These are phyloP conservation scores for Premnoplex brunnescens DNA, from an alignment of 2,797 vertebrate genomes.

Conservation along the genomic window DNA sequence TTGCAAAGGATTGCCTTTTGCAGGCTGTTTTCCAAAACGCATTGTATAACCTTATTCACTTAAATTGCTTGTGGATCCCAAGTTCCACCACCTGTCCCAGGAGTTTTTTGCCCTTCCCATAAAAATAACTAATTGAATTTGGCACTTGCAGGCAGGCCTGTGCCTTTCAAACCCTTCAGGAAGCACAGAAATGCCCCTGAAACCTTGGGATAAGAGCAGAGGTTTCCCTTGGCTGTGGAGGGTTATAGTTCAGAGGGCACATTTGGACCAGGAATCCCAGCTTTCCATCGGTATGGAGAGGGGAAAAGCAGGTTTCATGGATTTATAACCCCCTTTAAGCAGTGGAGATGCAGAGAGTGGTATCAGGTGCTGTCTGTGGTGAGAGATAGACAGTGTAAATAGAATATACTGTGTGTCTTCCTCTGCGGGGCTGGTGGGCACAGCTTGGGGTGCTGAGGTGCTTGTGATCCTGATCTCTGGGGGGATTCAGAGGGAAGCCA, in stretches of 20 bases:
- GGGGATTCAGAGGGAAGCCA: neutral
- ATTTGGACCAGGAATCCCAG: too few relatives aligned
- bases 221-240: neutral
- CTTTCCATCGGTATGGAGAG: fast-evolving
- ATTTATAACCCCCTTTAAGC: neutral
- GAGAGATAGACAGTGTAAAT: neutral
- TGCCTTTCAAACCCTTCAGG: neutral
- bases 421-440: neutral
- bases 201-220: neutral
- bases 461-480: neutral
- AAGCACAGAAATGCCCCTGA: neutral
- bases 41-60: neutral
- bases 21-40: fast-evolving
- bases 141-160: neutral
- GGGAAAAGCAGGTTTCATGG: neutral
- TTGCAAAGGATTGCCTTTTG: neutral
- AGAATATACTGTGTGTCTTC: neutral
- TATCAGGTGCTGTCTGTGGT: neutral
- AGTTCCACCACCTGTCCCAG: neutral
- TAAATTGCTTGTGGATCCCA: neutral
- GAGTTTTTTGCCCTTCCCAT: neutral
- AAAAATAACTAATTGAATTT: neutral
- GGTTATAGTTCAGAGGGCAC: fast-evolving
- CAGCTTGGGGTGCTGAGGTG: fast-evolving
- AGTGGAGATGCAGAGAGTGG: neutral